Evolutionary conservation across 2,797 vertebrate genomes (phyloP), one percentile per base, ranked within the genome.

Genomic region (Notolabrus celidotus): DNA sequence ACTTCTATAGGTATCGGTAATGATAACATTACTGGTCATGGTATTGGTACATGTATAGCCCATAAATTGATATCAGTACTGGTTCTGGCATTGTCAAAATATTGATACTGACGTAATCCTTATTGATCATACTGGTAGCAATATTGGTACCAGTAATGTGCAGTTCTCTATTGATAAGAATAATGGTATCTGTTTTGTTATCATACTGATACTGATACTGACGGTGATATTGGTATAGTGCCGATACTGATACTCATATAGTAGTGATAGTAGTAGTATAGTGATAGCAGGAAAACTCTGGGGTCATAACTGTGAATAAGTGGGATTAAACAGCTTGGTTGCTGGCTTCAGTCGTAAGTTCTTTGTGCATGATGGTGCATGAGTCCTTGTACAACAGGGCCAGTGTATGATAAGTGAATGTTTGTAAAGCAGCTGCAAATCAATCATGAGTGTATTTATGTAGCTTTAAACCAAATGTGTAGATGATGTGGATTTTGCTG

Each of bases 401-500:
- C 5, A 2, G 29, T 58, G 60, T 68, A 71, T 19, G 67, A 43
- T 55, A 71, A 34, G 59, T 73, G 68, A 82, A 72, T 84, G 79
- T 85, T 51, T 67, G 50, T 77, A 54, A 83, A 76, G 74, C 67
- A 22, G 63, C 59, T 78, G 74, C 66, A 60, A 72, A 58, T 71
- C 23, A 58, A 79, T 86, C 36, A 71, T 59, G 45, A 50, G 71
- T 63, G 74, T 76, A 75, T 82, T 61, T 79, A 76, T 87, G 73
- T 74, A 65, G 80, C 80, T 86, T 76, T 22, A 74, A 90, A 84
- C 68, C 78, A 86, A 87, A 87, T 43, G 58, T 82, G 67, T 71
- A 45, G 71, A 66, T 55, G 0, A 31, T 59, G 68, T 61, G 62
- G 79, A 69, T 79, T 81, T 57, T 34, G 8, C 47, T 58, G 57